A percentile compares a stretch with the other conserved stretches of the same genome.
Conservation (phyloP, 2,113 vertebrate species). For the Myotis davidii region DNA sequence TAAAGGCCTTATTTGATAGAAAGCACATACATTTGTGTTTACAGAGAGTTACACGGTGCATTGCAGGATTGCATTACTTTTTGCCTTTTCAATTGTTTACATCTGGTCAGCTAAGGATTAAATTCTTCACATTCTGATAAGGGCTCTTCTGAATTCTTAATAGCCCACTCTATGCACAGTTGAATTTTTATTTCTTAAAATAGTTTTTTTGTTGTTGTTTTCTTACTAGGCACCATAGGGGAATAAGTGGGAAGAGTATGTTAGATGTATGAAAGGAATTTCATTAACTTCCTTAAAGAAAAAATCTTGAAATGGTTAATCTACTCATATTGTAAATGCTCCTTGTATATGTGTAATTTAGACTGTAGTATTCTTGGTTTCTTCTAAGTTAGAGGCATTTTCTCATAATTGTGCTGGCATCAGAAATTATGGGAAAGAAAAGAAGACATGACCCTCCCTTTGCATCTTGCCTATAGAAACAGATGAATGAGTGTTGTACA, state of each 20-base stretch:
- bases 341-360: not conserved
- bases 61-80: not conserved
- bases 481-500: not conserved
- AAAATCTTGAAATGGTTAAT: not conserved
- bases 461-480: not conserved
- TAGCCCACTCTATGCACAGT: not conserved
- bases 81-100: constrained; percentile 28
- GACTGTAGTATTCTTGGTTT: not conserved
- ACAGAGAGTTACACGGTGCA: not conserved
- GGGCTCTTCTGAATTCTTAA: not conserved
- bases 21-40: not conserved
- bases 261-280: not conserved
- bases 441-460: not conserved
- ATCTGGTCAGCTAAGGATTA: constrained; percentile 1
- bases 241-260: not conserved
- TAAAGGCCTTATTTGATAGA: not conserved
- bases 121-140: constrained; percentile 18
- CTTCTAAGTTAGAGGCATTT: constrained; percentile 4
- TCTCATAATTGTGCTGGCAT: not conserved
- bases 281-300: not conserved
- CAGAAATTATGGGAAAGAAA: not conserved
- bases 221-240: not conserved
- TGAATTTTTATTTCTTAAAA: not conserved
- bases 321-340: not conserved
- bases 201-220: not conserved